These are phyloP conservation scores for Cosmopolites sordidus DNA, from an alignment of 2,888 invertebrate genomes.

Conservation along the genomic window DNA sequence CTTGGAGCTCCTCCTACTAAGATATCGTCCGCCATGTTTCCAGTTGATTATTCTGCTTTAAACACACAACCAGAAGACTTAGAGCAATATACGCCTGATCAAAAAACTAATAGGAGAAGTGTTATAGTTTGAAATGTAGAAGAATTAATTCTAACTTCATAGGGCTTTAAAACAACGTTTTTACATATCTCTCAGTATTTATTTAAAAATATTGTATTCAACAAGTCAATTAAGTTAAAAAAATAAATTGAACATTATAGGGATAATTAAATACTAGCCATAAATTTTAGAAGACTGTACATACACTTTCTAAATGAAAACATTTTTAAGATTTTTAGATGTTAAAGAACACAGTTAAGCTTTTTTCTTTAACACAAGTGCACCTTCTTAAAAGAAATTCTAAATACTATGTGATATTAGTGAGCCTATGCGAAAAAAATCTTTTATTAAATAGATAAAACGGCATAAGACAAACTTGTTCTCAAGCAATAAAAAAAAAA, in stretches of 20 bases:
- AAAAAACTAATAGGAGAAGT: slow-evolving; percentile 65
- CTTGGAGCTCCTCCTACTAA: slow-evolving; percentile 60
- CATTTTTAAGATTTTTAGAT: background rate
- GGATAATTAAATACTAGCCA: background rate
- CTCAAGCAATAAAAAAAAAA: too few species aligned
- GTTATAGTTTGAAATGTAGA: slow-evolving; percentile 55
- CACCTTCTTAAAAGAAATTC: slow-evolving; percentile 46
- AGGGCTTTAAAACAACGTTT: too few species aligned
- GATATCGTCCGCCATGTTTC: slow-evolving; percentile 59
- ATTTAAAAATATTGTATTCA: background rate
- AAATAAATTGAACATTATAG: too few species aligned
- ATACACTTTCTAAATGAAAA: background rate
- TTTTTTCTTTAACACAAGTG: slow-evolving; percentile 42
- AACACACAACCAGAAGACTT: slow-evolving; percentile 66
- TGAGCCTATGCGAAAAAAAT: slow-evolving; percentile 16
- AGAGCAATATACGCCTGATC: slow-evolving; percentile 66
- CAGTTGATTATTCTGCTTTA: slow-evolving; percentile 71
- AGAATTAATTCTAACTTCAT: background rate
- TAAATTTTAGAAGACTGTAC: background rate
- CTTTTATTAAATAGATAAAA: background rate
- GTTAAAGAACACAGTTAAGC: slow-evolving; percentile 6
- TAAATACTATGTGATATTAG: slow-evolving; percentile 47
- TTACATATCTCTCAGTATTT: too few species aligned
- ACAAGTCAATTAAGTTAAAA: background rate
- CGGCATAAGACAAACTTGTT: too few species aligned